Evolutionary conservation across 2,888 invertebrate species (phyloP), one percentile per base, ranked within the genome.

Genomic region (Neria commutata): DNA sequence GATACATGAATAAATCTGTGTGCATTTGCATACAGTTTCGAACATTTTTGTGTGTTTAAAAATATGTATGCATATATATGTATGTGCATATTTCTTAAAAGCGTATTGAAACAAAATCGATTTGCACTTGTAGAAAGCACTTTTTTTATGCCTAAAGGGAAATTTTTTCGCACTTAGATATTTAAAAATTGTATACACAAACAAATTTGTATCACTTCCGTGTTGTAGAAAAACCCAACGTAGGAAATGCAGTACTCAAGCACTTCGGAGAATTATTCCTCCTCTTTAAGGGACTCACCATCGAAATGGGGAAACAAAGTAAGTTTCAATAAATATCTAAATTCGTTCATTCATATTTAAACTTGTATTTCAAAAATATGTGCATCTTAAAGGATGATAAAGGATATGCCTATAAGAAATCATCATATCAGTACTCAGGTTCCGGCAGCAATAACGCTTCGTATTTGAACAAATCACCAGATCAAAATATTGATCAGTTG

Each of bases 401-500:
- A 62, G 76, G 77, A 54, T 78, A 77, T 65, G 71, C 73, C n/a
- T 81, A 80, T 54, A 80, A 81, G 59, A 79, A 80, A 54, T 72
- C 81, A 51, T 74, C 75, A 24, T 82, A 82, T 65, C 78, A 82
- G 69, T 82, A 81, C 66, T 78, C 79, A 21, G 70, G 70, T 56
- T 61, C 76, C 1, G 76, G 74, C 46, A 73, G 73, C 59, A 77
- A 71, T 56, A 77, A 67, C 58, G 47, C 60, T 16, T 68, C 69
- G n/a, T 77, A 71, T 62, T 64, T 67, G 57, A 66, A 67, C 62
- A 74, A 71, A 59, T 62, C 71, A 21, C 57, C 69, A 21, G 74
- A 79, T 67, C 85, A 89, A 72, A 91, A 90, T 73, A 89, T 91
- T 48, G 90, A 89, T 70, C 90, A 91, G 77, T 80, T 91, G 73